Conservation (phyloP, 1,140 invertebrate genomes). For the Probaryconus sp. region DNA sequence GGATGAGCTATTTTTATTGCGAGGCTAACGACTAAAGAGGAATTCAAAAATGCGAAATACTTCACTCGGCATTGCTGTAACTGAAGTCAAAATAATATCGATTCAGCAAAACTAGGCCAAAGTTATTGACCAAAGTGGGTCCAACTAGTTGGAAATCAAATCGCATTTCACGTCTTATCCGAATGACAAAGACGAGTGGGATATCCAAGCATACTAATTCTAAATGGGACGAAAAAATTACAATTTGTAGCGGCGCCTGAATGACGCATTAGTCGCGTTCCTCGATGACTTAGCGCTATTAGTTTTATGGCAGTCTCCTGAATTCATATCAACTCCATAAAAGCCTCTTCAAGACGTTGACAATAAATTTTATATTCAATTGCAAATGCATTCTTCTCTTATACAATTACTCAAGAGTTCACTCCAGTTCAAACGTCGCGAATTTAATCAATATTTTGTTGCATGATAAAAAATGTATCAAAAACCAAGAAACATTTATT, state of each 20-base stretch:
- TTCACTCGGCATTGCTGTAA: not conserved
- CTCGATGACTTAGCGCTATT: slow-evolving; percentile 61
- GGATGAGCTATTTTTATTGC: no score
- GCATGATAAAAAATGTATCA: slow-evolving; percentile 1
- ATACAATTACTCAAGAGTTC: slow-evolving; percentile 12
- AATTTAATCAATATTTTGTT: slow-evolving; percentile 10
- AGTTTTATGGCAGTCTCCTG: slow-evolving; percentile 67
- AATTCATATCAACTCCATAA: slow-evolving; percentile 69
- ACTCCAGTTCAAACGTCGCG: not conserved
- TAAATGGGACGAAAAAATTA: slow-evolving; percentile 48
- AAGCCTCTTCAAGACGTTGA: slow-evolving; percentile 61
- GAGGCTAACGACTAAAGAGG: not conserved
- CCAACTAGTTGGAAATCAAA: slow-evolving; percentile 23
- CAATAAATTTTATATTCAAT: slow-evolving; percentile 74
- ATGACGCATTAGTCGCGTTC: slow-evolving; percentile 41
- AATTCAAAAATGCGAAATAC: slow-evolving; percentile 2
- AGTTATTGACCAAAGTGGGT: no score
- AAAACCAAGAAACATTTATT: no score
- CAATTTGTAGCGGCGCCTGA: slow-evolving; percentile 48
- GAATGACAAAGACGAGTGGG: not conserved
- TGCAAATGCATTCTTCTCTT: slow-evolving; percentile 62
- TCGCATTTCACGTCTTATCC: not conserved
- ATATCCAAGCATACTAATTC: slow-evolving; percentile 1
- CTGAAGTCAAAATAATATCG: slow-evolving; percentile 20
- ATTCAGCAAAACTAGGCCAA: slow-evolving; percentile 10